phyloP scores from a whole-genome alignment of 2,113 vertebrate species.

The Crotalus tigris region DNA sequence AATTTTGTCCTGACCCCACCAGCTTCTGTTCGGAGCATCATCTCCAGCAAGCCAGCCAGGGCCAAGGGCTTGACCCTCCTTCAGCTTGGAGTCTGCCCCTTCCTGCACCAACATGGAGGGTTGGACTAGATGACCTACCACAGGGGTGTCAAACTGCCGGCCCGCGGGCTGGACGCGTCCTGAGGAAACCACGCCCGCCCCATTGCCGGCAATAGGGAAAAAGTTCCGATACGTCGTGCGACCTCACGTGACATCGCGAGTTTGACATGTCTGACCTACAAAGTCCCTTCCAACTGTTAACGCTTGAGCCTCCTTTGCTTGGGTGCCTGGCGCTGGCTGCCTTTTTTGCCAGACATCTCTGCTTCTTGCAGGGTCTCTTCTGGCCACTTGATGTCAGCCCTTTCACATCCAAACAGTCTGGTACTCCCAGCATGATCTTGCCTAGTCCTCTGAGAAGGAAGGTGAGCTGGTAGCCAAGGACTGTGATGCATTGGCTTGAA shows the following conservation, averaged over 20 bases:
- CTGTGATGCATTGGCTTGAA: neutral
- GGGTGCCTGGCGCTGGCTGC: neutral
- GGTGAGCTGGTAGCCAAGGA: neutral
- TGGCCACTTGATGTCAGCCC: constrained; percentile 65
- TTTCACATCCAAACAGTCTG: neutral
- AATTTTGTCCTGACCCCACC: neutral
- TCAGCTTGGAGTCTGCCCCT: neutral
- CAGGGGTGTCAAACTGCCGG: too few relatives aligned
- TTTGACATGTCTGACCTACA: too few relatives aligned
- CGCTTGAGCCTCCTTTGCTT: neutral
- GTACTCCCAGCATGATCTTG: neutral
- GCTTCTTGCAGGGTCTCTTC: constrained; percentile 35
- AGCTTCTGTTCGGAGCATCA: neutral
- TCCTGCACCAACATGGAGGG: neutral
- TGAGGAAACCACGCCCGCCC: too few relatives aligned
- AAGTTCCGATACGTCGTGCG: too few relatives aligned
- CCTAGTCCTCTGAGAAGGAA: neutral
- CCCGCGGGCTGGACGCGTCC: too few relatives aligned
- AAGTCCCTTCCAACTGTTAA: too few relatives aligned
- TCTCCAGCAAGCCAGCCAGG: neutral
- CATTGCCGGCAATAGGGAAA: too few relatives aligned
- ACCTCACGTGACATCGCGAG: too few relatives aligned
- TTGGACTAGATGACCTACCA: too few relatives aligned
- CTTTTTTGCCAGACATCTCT: neutral
- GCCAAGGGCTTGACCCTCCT: neutral